Percentiles rank a stretch among this genome's conserved stretches.
Evolutionary conservation across 1,140 invertebrate species (phyloP).

Genomic region (Dryas iulia): DNA sequence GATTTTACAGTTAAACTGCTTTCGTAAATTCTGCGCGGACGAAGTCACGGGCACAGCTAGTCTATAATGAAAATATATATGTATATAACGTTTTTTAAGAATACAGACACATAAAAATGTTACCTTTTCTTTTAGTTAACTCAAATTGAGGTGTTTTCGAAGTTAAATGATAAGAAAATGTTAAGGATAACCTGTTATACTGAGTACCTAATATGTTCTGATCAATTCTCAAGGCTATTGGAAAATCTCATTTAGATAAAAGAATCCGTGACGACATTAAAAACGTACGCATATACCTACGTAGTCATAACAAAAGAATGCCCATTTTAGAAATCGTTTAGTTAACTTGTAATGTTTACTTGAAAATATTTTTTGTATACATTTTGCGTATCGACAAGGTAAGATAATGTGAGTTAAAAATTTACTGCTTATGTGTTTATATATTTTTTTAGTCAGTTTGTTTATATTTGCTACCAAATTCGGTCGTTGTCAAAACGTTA

Average conservation of each 20-base stretch:
- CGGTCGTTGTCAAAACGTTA: too few species aligned
- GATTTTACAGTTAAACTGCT: too few species aligned
- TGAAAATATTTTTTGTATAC: background rate
- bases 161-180: background rate
- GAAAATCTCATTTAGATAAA: background rate
- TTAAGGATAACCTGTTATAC: background rate
- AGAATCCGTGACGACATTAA: background rate
- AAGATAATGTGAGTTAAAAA: too few species aligned
- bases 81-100: too few species aligned
- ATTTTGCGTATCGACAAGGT: background rate
- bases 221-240: background rate
- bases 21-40: too few species aligned
- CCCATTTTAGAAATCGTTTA: background rate
- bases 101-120: background rate
- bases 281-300: background rate
- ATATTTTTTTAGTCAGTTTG: too few species aligned
- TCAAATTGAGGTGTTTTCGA: background rate
- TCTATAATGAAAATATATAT: too few species aligned
- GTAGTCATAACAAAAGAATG: background rate
- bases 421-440: too few species aligned
- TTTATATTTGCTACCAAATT: too few species aligned
- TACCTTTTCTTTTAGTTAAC: background rate
- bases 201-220: background rate
- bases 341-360: background rate
- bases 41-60: too few species aligned